Conservation (phyloP, 2,797 vertebrate species). For the Phataginus tetradactyla region DNA sequence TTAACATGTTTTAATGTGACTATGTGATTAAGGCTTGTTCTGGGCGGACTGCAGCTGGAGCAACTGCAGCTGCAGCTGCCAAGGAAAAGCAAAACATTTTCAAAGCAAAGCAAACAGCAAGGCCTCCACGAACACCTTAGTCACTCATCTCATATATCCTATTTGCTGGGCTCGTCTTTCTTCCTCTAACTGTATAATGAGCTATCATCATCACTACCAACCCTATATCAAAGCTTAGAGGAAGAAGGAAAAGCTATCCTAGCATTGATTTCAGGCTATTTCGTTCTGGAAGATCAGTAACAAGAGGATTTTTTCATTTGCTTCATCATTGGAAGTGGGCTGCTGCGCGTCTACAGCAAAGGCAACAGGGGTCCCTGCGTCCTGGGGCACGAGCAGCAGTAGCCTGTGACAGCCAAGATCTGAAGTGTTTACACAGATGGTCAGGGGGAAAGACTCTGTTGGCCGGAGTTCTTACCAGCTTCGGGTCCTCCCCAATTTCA, state of each 20-base stretch:
- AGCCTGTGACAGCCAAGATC: not conserved
- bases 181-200: not conserved
- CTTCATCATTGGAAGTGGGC: not conserved
- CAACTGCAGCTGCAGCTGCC: not conserved
- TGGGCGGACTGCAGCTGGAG: not conserved
- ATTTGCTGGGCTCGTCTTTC: slow-evolving; percentile 37
- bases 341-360: slow-evolving; percentile 18
- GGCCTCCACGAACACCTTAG: not conserved
- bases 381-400: not conserved
- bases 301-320: not conserved
- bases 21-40: not conserved
- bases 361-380: not conserved
- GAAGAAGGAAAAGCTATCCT: not conserved
- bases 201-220: not conserved
- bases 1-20: not conserved
- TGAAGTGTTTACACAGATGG: not conserved
- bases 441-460: not conserved
- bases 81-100: not conserved
- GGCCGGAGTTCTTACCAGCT: not conserved
- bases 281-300: not conserved
- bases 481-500: not conserved
- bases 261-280: slow-evolving; percentile 37
- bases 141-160: not conserved
- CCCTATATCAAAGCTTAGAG: not conserved
- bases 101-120: slow-evolving; percentile 2